phyloP scores from a whole-genome alignment of 2,797 vertebrate genomes.

The Dendrocincla fuliginosa region DNA sequence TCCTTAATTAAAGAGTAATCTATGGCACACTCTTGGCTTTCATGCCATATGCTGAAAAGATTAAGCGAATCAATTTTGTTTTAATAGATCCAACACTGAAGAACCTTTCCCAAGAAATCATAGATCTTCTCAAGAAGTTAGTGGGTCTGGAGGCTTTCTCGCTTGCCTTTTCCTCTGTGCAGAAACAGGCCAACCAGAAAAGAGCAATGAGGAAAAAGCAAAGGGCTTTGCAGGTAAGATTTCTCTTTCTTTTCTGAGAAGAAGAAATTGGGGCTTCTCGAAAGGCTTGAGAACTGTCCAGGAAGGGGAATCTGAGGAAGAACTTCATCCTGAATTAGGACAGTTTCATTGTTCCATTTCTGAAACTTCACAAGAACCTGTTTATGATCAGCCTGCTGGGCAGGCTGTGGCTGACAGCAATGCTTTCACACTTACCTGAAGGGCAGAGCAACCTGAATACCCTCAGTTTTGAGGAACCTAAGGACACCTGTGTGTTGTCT shows the following conservation, averaged over 20 bases:
- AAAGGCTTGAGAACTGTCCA: not conserved
- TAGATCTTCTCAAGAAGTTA: slow-evolving; percentile 92
- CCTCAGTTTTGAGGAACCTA: not conserved
- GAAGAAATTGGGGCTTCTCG: not conserved
- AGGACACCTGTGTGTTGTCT: rapidly evolving
- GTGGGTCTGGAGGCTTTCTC: slow-evolving; percentile 92
- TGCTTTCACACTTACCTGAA: rapidly evolving
- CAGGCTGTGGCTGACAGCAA: not conserved
- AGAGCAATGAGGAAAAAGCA: slow-evolving; percentile 87
- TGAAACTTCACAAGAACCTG: not conserved
- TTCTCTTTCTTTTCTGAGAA: not conserved
- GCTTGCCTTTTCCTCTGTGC: slow-evolving; percentile 88
- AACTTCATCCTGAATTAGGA: not conserved
- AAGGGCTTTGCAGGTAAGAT: slow-evolving; percentile 87
- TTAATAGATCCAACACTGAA: slow-evolving; percentile 89
- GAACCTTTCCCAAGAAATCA: slow-evolving; percentile 94
- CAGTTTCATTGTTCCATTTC: not conserved
- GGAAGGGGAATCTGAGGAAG: not conserved
- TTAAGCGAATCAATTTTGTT: not conserved
- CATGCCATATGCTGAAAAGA: not conserved
- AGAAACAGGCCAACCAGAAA: slow-evolving; percentile 88
- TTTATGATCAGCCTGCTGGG: not conserved
- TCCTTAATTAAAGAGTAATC: not conserved
- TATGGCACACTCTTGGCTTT: not conserved
- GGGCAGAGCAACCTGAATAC: not conserved